phyloP scores from a whole-genome alignment of 2,113 vertebrate species.

The Boulengeromyrus knoepffleri region DNA sequence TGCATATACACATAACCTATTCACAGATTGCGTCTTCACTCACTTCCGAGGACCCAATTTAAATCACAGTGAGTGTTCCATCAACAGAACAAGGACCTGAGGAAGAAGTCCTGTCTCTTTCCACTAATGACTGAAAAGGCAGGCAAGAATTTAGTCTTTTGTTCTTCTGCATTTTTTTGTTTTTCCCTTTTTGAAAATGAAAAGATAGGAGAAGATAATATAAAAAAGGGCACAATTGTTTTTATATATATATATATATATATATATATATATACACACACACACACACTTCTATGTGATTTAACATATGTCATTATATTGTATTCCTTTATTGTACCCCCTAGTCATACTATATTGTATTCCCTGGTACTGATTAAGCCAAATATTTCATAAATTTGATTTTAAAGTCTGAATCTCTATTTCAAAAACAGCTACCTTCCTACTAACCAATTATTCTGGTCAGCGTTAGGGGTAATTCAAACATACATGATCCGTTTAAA shows the following conservation, averaged over 20 bases:
- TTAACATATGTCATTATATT: neutral
- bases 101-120: neutral
- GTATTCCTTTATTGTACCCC: too few species aligned
- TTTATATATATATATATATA: neutral
- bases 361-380: neutral
- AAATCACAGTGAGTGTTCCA: neutral
- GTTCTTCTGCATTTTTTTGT: neutral
- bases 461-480: neutral
- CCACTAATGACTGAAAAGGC: neutral
- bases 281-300: too few species aligned
- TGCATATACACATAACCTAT: neutral
- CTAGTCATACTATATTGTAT: neutral
- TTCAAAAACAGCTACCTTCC: too few species aligned
- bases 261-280: too few species aligned
- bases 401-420: neutral
- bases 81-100: neutral
- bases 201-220: neutral
- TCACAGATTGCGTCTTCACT: neutral
- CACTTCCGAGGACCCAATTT: neutral
- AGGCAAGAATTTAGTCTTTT: neutral
- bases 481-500: neutral
- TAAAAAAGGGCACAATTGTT: neutral
- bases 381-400: neutral
- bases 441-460: neutral
- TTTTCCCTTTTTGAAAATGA: neutral